Evolutionary conservation across 2,113 vertebrate species (phyloP).

Genomic region (Anser brachyrhynchus): DNA sequence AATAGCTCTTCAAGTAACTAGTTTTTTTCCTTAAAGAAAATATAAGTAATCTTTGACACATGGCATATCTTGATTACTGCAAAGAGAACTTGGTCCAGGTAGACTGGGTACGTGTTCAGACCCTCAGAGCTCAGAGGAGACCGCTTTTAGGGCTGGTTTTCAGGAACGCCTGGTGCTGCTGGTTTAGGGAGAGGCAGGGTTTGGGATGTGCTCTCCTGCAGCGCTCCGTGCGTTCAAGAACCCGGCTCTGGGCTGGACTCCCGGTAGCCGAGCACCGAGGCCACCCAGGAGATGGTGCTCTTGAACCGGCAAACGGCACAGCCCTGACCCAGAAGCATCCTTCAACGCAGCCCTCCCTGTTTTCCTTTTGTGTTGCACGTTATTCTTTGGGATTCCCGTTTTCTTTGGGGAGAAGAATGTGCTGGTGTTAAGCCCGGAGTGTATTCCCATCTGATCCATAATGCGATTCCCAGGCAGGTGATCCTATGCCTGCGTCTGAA

Average conservation of each 20-base stretch:
- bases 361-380: conserved; percentile 8
- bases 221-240: not conserved
- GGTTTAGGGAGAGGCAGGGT: not conserved
- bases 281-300: conserved; percentile 69
- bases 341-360: conserved; percentile 44
- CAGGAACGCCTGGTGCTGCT: not conserved
- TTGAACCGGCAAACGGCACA: not conserved
- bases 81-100: not conserved
- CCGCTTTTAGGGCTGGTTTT: not conserved
- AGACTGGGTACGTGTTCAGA: not conserved
- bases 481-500: not conserved
- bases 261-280: not conserved
- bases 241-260: not conserved
- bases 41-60: not conserved
- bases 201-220: not conserved
- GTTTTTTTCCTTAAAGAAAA: not conserved
- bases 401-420: not conserved
- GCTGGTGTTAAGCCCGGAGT: not conserved
- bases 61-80: not conserved
- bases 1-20: not conserved
- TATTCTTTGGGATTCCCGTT: conserved; percentile 1
- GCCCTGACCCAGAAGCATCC: conserved; percentile 52
- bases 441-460: rapidly evolving
- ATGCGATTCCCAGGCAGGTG: not conserved
- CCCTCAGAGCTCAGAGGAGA: not conserved